Conservation (phyloP, 2,113 vertebrate species). For the Microtus richardsoni region DNA sequence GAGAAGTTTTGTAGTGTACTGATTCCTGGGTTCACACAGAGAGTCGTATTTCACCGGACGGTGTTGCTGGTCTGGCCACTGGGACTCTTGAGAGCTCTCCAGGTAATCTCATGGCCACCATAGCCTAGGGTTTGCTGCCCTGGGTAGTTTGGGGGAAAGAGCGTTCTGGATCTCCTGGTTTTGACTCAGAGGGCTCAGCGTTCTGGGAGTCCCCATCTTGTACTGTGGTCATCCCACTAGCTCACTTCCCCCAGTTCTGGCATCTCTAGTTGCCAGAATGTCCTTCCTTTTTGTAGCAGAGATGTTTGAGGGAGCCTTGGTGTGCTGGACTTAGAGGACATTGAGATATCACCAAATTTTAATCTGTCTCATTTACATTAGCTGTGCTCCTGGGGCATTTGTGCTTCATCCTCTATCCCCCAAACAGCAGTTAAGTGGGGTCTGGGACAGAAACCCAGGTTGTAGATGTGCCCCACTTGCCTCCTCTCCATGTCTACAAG, state of each 20-base stretch:
- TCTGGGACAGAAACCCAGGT: neutral
- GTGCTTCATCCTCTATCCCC: neutral
- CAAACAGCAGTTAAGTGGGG: neutral
- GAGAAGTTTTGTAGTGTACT: neutral
- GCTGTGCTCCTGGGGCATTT: neutral
- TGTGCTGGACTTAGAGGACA: neutral
- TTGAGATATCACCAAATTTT: neutral
- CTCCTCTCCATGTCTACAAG: neutral
- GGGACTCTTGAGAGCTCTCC: neutral
- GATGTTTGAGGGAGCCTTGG: neutral
- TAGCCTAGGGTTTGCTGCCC: neutral
- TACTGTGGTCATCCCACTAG: no score
- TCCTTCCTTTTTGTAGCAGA: neutral
- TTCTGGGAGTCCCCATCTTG: no score
- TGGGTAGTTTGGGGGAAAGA: neutral
- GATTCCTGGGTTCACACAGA: neutral
- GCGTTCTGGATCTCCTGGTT: neutral
- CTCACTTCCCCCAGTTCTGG: neutral
- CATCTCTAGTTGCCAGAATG: neutral
- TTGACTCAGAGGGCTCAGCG: neutral
- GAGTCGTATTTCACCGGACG: neutral
- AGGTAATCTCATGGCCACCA: neutral
- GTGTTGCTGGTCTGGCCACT: neutral
- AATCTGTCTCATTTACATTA: neutral
- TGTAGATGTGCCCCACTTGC: neutral